phyloP scores from a whole-genome alignment of 2,888 invertebrate species.

The Parnassius mnemosyne region DNA sequence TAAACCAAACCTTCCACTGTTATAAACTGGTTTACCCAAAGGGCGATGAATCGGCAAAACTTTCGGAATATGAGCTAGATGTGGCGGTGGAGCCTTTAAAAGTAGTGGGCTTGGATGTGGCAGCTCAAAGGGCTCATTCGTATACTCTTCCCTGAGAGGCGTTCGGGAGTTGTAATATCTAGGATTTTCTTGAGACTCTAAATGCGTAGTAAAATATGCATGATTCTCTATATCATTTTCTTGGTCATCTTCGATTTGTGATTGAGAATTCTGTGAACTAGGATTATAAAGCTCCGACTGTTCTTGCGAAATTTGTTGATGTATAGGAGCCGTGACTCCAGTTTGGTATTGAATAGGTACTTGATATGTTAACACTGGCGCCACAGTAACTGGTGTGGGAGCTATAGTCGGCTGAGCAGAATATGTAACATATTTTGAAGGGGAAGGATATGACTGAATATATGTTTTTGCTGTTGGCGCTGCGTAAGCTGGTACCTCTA shows the following conservation, averaged over 20 bases:
- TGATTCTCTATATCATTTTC: constrained; percentile 49
- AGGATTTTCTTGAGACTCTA: constrained; percentile 50
- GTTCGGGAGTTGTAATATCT: constrained; percentile 60
- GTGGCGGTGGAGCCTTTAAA: constrained; percentile 54
- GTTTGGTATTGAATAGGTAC: constrained; percentile 57
- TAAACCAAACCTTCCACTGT: constrained; percentile 41
- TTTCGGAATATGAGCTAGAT: constrained; percentile 65
- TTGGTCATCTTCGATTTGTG: constrained; percentile 51
- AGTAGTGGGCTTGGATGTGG: constrained; percentile 63
- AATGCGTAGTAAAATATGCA: constrained; percentile 50
- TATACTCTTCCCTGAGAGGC: constrained; percentile 55
- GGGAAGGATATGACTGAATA: constrained; percentile 49
- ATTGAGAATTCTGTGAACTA: constrained; percentile 50
- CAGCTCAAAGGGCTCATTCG: constrained; percentile 49
- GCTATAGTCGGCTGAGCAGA: constrained; percentile 51
- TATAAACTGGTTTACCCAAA: constrained; percentile 59
- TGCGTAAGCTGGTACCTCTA: constrained; percentile 57
- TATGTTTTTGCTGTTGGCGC: constrained; percentile 54
- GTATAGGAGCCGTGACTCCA: constrained; percentile 43
- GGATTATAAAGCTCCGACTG: constrained; percentile 54
- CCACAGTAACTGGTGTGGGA: constrained; percentile 46
- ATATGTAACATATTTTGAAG: constrained; percentile 55
- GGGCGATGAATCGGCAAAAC: constrained; percentile 64
- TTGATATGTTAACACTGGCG: constrained; percentile 58
- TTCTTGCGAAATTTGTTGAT: constrained; percentile 3